Conservation (phyloP, 2,113 vertebrate species). For the Rousettus leschenaultii region DNA sequence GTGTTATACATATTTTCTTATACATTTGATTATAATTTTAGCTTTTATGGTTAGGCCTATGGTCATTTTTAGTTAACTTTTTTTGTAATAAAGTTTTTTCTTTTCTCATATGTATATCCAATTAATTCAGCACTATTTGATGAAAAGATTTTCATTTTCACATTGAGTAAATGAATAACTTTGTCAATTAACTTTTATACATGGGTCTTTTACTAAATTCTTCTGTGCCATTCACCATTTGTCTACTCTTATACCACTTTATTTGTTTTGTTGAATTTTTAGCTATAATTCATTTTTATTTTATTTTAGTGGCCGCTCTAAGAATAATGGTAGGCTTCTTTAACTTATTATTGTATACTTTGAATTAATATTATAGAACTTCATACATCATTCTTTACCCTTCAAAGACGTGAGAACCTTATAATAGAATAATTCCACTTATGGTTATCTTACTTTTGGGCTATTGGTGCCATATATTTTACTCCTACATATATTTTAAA, state of each 20-base stretch:
- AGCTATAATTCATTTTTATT: background rate
- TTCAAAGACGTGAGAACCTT: background rate
- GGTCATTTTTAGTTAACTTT: background rate
- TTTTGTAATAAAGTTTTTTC: background rate
- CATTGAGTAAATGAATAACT: background rate
- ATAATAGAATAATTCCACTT: background rate
- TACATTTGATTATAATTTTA: background rate
- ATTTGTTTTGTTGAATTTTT: background rate
- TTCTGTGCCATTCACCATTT: background rate
- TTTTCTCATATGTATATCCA: background rate
- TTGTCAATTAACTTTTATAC: background rate
- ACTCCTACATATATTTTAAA: background rate
- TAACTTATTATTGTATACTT: background rate
- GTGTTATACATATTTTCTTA: background rate
- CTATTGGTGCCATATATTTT: background rate
- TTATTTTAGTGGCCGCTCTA: background rate
- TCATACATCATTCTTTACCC: background rate
- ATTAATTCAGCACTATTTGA: background rate
- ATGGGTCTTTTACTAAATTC: background rate
- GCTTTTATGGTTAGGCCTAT: background rate
- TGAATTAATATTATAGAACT: background rate
- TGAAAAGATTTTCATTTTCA: background rate
- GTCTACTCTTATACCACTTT: background rate
- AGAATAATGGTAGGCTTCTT: background rate
- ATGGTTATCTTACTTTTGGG: background rate